Percentiles rank a stretch among this genome's conserved stretches.
Evolutionary conservation across 2,888 invertebrate genomes (phyloP).

Genomic region (Napeogenes inachia): DNA sequence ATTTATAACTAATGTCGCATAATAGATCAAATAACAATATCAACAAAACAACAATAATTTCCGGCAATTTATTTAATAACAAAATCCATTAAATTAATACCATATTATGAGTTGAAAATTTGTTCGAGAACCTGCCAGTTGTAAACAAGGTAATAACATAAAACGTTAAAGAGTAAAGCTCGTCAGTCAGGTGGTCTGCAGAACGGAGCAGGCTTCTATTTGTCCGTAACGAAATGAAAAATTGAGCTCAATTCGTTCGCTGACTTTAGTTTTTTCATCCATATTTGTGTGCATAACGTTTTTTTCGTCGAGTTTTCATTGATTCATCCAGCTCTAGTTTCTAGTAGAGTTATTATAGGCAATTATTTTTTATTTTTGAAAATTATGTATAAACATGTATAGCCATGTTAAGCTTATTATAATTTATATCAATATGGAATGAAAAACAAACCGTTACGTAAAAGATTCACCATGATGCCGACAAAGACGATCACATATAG

Average conservation of each 20-base stretch:
- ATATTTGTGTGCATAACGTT: neutral
- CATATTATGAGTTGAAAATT: neutral
- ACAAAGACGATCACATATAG: too few relatives aligned
- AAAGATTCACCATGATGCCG: too few relatives aligned
- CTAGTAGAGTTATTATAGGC: too few relatives aligned
- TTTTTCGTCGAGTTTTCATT: neutral
- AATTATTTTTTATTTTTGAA: too few relatives aligned
- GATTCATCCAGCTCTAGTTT: neutral
- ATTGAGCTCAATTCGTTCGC: slow-evolving; percentile 45
- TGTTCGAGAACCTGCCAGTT: slow-evolving; percentile 17
- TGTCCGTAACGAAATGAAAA: slow-evolving; percentile 55
- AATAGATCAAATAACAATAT: too few relatives aligned
- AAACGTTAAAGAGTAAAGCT: slow-evolving; percentile 30
- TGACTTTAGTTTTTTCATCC: slow-evolving; percentile 22
- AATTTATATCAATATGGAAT: too few relatives aligned
- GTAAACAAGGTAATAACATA: slow-evolving; percentile 22
- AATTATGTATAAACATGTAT: too few relatives aligned
- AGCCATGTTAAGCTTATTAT: too few relatives aligned
- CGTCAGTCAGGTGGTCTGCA: slow-evolving; percentile 52
- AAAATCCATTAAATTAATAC: neutral
- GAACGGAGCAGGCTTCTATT: slow-evolving; percentile 41
- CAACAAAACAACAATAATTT: too few relatives aligned
- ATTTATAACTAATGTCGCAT: too few relatives aligned
- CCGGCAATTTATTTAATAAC: neutral
- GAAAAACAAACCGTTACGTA: too few relatives aligned